A percentile compares a stretch with the other conserved stretches of the same genome.
These are phyloP conservation scores for Pissodes strobi DNA, from an alignment of 1,140 invertebrate species.

Conservation along the genomic window DNA sequence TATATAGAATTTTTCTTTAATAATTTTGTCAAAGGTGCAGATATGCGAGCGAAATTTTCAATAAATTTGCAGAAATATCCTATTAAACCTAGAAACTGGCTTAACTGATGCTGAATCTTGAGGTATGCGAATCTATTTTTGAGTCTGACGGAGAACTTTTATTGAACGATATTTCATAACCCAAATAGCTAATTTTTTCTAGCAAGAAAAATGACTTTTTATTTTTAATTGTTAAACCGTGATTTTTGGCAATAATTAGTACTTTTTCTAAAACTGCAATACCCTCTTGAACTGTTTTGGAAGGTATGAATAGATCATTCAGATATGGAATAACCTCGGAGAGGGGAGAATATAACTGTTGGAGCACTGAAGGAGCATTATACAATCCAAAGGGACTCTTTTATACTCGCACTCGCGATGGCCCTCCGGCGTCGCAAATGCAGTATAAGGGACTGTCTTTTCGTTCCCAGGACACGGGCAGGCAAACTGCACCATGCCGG, in stretches of 20 bases:
- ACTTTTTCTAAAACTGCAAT: conserved; percentile 33
- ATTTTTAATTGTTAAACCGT: too few relatives aligned
- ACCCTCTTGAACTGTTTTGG: conserved; percentile 50
- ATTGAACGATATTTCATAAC: too few relatives aligned
- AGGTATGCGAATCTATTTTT: conserved; percentile 5
- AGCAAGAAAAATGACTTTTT: too few relatives aligned
- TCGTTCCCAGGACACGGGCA: too few relatives aligned
- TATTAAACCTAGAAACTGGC: conserved; percentile 7
- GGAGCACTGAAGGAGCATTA: conserved; percentile 41
- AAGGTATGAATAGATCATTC: conserved; percentile 46
- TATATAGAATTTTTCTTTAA: neutral
- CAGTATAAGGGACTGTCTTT: conserved; percentile 46
- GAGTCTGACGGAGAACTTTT: neutral
- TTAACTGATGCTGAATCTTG: neutral
- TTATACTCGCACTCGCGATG: conserved; percentile 44
- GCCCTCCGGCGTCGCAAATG: conserved; percentile 45
- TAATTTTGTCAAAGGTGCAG: too few relatives aligned
- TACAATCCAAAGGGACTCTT: conserved; percentile 43
- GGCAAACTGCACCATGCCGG: too few relatives aligned
- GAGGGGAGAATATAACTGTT: conserved; percentile 33
- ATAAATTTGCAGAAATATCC: conserved; percentile 17
- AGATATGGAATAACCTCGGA: too few relatives aligned
- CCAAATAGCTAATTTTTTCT: too few relatives aligned
- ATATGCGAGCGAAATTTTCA: conserved; percentile 8
- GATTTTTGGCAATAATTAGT: too few relatives aligned